Base-by-base conservation (phyloP, 1,140 invertebrate species). In the Chelonus insularis region DNA sequence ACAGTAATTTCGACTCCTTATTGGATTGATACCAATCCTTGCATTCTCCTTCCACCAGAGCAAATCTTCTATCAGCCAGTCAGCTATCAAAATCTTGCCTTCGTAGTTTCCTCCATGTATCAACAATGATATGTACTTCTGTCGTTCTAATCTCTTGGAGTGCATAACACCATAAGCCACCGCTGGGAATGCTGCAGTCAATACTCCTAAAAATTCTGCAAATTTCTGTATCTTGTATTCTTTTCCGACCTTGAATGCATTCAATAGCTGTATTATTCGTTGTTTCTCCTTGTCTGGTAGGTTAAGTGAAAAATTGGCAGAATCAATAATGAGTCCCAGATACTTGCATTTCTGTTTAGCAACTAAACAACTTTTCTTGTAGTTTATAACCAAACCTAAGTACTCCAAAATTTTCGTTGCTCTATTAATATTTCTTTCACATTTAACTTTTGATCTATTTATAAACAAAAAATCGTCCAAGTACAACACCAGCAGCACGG, bases 351-450 rank as follows among this genome's bases (percentile, higher is more conserved):
- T 50, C 11, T 51, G 57, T 2, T 12, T 32, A 7, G 57, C 16
- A 9, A 12, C 41, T n/a, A 59, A 8, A 4, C 12, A 37, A 51
- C 57, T 50, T 59, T 59, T 59, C n/a, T 25, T 4, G 12, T 25
- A 59, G 39, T 59, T 59, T 8, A 51, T 59, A n/a, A 51, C 3
- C 6, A 59, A 25, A 11, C 45, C 47, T n/a, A 59, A 34, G 6
- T 23, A 51, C 60, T 70, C 47, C 52, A 68, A 32, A 8, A 66
- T 12, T 5, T 36, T 12, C 9, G 60, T 25, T 1, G 64, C 36
- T 45, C 60, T n/a, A 9, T 5, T n/a, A 7, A 64, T 37, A 39
- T 68, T 34, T 50, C 25, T 34, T 48, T 62, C 11, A 51, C 34
- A 48, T 18, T 8, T 48, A 21, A 21, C 25, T 57, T 39, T 55